Conservation (phyloP, 2,797 vertebrate genomes). For the Macrochelys suwanniensis region DNA sequence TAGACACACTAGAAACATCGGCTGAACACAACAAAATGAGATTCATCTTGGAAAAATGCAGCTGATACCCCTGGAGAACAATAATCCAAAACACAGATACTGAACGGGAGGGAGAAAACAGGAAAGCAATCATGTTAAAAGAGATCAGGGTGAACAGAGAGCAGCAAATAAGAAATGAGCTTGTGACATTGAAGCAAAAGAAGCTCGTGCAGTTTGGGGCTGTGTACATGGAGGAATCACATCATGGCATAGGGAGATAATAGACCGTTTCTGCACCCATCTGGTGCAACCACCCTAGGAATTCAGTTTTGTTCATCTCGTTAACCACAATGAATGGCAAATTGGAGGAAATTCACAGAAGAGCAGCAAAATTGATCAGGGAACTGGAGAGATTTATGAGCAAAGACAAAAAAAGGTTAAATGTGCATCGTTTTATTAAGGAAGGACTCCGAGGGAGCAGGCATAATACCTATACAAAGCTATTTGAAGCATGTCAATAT, state of each 20-base stretch:
- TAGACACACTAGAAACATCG: background rate
- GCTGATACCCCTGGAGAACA: constrained; percentile 21
- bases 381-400: background rate
- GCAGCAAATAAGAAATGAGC: constrained; percentile 29
- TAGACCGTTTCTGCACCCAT: background rate
- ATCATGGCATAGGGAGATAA: background rate
- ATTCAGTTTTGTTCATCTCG: background rate
- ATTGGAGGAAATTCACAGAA: background rate
- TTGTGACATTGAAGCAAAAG: constrained; percentile 14
- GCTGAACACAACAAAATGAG: constrained; percentile 14
- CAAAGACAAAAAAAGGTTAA: background rate
- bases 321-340: background rate
- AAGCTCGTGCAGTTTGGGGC: background rate
- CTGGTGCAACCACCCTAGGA: background rate
- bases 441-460: background rate
- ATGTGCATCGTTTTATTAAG: background rate
- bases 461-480: background rate
- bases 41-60: constrained; percentile 4
- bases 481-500: constrained; percentile 9
- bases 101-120: constrained; percentile 21
- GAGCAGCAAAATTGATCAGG: background rate
- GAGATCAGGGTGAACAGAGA: constrained; percentile 22
- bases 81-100: constrained; percentile 41
- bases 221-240: background rate
- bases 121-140: constrained; percentile 9